Base-by-base conservation (phyloP, 2,113 vertebrate genomes). In the Ascaphus truei region DNA sequence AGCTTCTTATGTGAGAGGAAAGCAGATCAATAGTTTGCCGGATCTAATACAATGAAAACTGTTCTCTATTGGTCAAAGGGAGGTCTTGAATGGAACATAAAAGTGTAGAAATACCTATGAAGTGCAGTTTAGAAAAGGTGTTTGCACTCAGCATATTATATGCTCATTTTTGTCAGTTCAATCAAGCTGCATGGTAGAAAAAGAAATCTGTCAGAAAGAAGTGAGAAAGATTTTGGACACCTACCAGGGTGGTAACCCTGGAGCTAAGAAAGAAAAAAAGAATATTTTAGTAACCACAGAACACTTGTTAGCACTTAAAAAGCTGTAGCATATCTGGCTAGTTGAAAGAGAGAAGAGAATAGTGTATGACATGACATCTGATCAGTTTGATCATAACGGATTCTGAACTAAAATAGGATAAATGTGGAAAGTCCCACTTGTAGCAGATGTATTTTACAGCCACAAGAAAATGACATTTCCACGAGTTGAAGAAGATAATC, bases 231-330 rank as follows among this genome's bases (percentile, higher is more conserved):
- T 79, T 78, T 83, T 81, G 68, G 47, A 59, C 72, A 83, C 72
- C 77, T 81, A 82, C 72, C 36, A 78, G 73, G 59, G 78, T 81
- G 72, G 79, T 75, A 84, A 81, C 75, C 77, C 75, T 72, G 72
- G 50, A 80, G 74, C 53, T 79, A 77, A 76, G 63, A 80, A 81
- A 83, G 68, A 63, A 63, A 76, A 55, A 81, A 78, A 64, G 31
- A 62, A 77, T 74, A 58, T 75, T 71, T 81, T 71, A 77, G 75
- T 79, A 84, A 83, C 72, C 30, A 0, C 72, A 75, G 77, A 82
- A 77, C 76, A 83, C 80, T 85, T 85, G 79, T 80, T 82, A 82
- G 75, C 72, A 78, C 72, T 79, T 81, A 75, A 75, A 77, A 83
- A 76, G 72, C 63, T 71, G 71, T 51, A 75, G 37, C 69, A 66